These are phyloP conservation scores for Frieseomelitta varia DNA, from an alignment of 1,140 invertebrate genomes.

Conservation along the genomic window DNA sequence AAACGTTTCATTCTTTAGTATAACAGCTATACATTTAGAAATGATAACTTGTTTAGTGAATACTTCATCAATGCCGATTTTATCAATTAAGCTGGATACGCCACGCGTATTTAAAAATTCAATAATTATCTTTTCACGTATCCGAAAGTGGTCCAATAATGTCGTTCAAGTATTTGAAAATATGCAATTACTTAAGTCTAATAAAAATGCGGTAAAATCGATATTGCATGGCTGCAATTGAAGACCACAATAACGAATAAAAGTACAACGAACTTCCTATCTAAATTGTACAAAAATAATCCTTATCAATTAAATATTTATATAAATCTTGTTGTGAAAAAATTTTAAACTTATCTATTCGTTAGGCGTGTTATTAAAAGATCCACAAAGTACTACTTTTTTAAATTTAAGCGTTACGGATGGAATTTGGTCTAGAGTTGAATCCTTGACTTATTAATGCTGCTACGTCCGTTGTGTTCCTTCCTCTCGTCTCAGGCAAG, in stretches of 20 bases:
- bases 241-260: background rate
- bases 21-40: background rate
- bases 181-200: background rate
- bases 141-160: background rate
- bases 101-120: background rate
- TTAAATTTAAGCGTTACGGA: background rate
- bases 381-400: background rate
- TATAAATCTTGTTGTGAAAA: slow-evolving; percentile 18
- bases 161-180: background rate
- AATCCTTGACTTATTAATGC: slow-evolving; percentile 72
- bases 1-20: background rate
- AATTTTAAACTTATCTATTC: slow-evolving; percentile 16
- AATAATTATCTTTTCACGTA: background rate
- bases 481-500: slow-evolving; percentile 88
- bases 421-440: slow-evolving; percentile 64
- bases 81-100: background rate
- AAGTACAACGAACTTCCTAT: background rate
- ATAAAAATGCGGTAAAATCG: background rate
- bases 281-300: background rate
- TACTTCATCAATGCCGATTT: background rate
- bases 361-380: background rate
- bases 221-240: background rate
- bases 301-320: background rate
- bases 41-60: background rate
- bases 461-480: slow-evolving; percentile 84